Evolutionary conservation across 2,888 invertebrate species (phyloP), one percentile per base, ranked within the genome.

Genomic region (Osmoderma eremita): DNA sequence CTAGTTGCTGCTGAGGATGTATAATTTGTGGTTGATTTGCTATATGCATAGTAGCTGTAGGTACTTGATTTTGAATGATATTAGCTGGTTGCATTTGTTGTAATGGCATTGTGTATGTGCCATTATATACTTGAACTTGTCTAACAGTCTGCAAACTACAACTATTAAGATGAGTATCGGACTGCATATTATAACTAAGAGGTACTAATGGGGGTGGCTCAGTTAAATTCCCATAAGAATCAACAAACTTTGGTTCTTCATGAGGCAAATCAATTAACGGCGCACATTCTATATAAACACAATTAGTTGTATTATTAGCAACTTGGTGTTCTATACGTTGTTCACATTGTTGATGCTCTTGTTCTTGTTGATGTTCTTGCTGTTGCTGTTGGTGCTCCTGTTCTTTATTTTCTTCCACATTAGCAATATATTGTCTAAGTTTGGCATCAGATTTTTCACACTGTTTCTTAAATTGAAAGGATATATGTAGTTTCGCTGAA

Each of bases 381-480:
- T 62, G 63, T 12, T 72, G 67, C 38, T 72, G 68, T 22, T 70
- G 70, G 49, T 71, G 73, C 1, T 69, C 24, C n/a, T 54, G 24
- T 68, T 54, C 66, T 70, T 70, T 71, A 66, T 71, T 67, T 50
- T 73, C 66, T 41, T 64, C 66, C 8, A 22, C 61, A 38, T 36
- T 56, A 39, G 63, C 42, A 65, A 81, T 48, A 67, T 79, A 79
- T 53, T 82, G 81, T 53, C 83, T 73, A 62, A 84, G 74, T 72
- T 81, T 82, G 4, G 80, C 77, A 74, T 84, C 83, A n/a, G 81
- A 81, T 71, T 80, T 82, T 73, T 84, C 82, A 71, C 83, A 83
- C 67, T 78, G 79, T 71, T 82, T 83, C 73, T 83, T 84, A 72
- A 84, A 83, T 69, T 83, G 83, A 73, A 80, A 84, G 1, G 83